Percentiles rank a stretch among this genome's conserved stretches.
phyloP scores from a whole-genome alignment of 2,113 vertebrate genomes.

The Leptobrachium ailaonicum region DNA sequence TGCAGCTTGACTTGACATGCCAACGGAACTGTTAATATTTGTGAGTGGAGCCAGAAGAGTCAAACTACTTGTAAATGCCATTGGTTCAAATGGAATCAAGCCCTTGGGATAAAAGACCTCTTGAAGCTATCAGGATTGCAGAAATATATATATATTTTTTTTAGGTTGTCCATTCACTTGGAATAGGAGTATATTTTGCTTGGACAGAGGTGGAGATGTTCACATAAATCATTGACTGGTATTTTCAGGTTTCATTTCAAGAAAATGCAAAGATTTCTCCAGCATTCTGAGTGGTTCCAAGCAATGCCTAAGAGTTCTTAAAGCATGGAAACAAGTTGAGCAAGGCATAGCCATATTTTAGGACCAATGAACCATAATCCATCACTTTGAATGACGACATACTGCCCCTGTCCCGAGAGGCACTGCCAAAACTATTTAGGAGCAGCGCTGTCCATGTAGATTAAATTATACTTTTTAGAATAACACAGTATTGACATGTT shows the following conservation, averaged over 20 bases:
- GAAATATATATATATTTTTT: slow-evolving; percentile 44
- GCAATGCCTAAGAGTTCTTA: slow-evolving; percentile 31
- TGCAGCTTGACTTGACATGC: too few relatives aligned
- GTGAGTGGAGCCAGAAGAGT: too few relatives aligned
- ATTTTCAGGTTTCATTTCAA: slow-evolving; percentile 26
- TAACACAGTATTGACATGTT: too few relatives aligned
- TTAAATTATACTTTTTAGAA: too few relatives aligned
- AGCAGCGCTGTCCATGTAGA: background rate
- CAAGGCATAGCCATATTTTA: slow-evolving; percentile 39
- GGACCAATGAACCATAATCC: slow-evolving; percentile 27
- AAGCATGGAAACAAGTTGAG: slow-evolving; percentile 43
- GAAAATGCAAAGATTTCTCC: slow-evolving; percentile 19
- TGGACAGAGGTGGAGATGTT: slow-evolving; percentile 22
- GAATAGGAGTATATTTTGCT: slow-evolving; percentile 25
- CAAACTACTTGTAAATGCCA: too few relatives aligned
- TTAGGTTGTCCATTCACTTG: slow-evolving; percentile 24
- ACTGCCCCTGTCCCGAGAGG: background rate
- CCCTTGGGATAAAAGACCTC: too few relatives aligned
- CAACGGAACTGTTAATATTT: too few relatives aligned
- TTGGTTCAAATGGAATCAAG: too few relatives aligned
- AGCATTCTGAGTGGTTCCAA: slow-evolving; percentile 30
- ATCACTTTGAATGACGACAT: slow-evolving; percentile 21
- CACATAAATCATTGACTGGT: slow-evolving; percentile 37
- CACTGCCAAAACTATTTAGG: slow-evolving; percentile 9
- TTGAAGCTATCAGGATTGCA: too few relatives aligned